A percentile compares a stretch with the other conserved stretches of the same genome.
These are phyloP conservation scores for Acipenser transmontanus DNA, from an alignment of 2,797 vertebrate genomes.

Conservation along the genomic window DNA sequence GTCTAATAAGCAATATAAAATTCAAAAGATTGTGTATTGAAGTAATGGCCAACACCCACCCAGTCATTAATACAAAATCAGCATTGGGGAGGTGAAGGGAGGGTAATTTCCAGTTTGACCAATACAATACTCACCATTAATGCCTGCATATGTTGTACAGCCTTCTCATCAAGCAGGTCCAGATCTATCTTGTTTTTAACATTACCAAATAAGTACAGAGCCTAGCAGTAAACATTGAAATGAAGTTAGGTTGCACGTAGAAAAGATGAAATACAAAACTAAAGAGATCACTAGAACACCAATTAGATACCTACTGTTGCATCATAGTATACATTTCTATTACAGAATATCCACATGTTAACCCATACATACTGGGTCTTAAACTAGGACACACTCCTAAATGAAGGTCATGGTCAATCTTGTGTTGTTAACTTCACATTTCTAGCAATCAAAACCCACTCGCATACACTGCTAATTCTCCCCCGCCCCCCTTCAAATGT, in stretches of 20 bases:
- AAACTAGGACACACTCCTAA: neutral
- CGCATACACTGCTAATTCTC: too few relatives aligned
- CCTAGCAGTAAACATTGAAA: conserved; percentile 33
- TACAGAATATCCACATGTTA: too few relatives aligned
- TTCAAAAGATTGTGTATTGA: neutral
- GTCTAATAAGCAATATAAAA: neutral
- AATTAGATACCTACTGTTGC: neutral
- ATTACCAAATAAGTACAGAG: conserved; percentile 61
- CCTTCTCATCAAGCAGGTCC: conserved; percentile 64
- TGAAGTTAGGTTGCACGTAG: neutral
- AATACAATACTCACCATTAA: conserved; percentile 55
- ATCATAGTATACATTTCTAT: too few relatives aligned
- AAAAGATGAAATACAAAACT: neutral
- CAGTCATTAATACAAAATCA: neutral
- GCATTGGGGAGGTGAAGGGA: neutral
- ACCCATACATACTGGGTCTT: neutral
- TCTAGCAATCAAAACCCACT: too few relatives aligned
- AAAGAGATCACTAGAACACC: neutral
- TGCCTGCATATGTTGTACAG: conserved; percentile 64
- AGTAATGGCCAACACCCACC: neutral
- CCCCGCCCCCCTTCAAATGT: neutral
- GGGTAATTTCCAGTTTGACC: too few relatives aligned
- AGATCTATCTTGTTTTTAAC: conserved; percentile 61
- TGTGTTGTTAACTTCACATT: too few relatives aligned
- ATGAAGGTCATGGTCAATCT: neutral